Conservation (phyloP, 2,797 vertebrate species). For the Argyrosomus regius region DNA sequence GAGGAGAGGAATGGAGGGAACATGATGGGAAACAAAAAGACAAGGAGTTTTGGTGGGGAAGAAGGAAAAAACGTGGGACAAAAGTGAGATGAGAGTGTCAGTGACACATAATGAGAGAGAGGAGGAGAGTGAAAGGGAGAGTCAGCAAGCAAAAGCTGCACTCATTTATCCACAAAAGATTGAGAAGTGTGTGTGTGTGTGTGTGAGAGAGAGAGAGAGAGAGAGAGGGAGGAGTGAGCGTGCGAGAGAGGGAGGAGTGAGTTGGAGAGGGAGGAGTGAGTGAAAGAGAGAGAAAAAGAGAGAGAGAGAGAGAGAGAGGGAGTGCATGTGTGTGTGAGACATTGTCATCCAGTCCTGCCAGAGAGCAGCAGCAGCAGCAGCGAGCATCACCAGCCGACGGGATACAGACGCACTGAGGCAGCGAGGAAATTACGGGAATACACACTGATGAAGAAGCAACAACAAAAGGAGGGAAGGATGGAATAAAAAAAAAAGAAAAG, state of each 20-base stretch:
- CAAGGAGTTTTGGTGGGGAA: slow-evolving; percentile 9
- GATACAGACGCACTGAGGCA: slow-evolving; percentile 61
- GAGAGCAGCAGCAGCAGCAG: slow-evolving; percentile 70
- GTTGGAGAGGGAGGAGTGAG: slow-evolving; percentile 56
- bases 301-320: slow-evolving; percentile 25
- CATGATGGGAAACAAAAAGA: neutral
- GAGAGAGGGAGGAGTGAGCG: slow-evolving; percentile 47
- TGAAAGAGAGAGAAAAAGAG: slow-evolving; percentile 45
- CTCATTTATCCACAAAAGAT: slow-evolving; percentile 80
- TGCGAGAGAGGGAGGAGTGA: slow-evolving; percentile 63
- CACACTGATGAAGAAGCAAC: slow-evolving; percentile 61
- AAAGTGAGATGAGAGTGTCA: slow-evolving; percentile 55
- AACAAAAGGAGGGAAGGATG: slow-evolving; percentile 60
- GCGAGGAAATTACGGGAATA: slow-evolving; percentile 69
- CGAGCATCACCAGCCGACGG: slow-evolving; percentile 69
- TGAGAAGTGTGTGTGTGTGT: slow-evolving; percentile 52
- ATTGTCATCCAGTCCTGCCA: slow-evolving; percentile 81
- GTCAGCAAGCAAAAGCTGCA: slow-evolving; percentile 58
- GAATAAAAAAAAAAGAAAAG: slow-evolving; percentile 63
- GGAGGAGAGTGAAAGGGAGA: slow-evolving; percentile 61
- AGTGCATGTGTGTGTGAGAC: slow-evolving; percentile 50
- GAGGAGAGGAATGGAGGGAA: slow-evolving; percentile 13
- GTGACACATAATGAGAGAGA: slow-evolving; percentile 66
- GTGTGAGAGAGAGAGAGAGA: neutral
- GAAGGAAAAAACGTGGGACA: slow-evolving; percentile 43